Percentiles rank a stretch among this genome's conserved stretches.
These are phyloP conservation scores for Adoxophyes honmai DNA, from an alignment of 1,140 invertebrate species.

Conservation along the genomic window DNA sequence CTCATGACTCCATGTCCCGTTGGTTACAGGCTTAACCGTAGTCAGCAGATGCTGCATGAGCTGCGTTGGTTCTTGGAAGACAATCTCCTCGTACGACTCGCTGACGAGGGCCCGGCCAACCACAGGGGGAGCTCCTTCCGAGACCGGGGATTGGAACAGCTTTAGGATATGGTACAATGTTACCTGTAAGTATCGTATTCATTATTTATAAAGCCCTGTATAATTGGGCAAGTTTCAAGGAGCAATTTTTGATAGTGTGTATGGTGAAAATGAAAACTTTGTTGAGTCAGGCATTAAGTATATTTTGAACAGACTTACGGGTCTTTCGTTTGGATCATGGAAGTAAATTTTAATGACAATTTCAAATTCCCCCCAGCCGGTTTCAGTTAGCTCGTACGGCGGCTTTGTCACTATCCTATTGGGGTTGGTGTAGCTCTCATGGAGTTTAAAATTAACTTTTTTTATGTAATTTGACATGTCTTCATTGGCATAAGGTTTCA, in stretches of 20 bases:
- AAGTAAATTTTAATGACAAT: constrained; percentile 99
- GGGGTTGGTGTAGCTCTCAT: constrained; percentile 97
- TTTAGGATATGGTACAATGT: constrained; percentile 98
- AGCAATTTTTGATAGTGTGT: no score
- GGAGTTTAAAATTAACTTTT: constrained; percentile 98
- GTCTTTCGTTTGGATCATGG: constrained; percentile 96
- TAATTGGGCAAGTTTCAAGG: no score
- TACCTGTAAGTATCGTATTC: no score
- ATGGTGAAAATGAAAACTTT: no score
- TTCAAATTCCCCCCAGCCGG: constrained; percentile 99
- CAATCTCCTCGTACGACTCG: constrained; percentile 98
- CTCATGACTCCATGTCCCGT: constrained; percentile 89
- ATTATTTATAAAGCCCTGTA: no score
- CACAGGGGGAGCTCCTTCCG: constrained; percentile 77
- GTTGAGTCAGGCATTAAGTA: no score
- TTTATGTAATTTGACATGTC: constrained; percentile 97
- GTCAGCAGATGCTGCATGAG: constrained; percentile 94
- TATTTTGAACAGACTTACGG: constrained; percentile 80
- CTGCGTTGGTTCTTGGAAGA: constrained; percentile 97
- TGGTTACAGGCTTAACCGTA: constrained; percentile 85
- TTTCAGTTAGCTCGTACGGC: constrained; percentile 98
- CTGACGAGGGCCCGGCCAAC: constrained; percentile 90
- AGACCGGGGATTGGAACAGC: constrained; percentile 89
- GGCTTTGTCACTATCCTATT: constrained; percentile 95
- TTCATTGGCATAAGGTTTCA: constrained; percentile 95